Percentiles rank a stretch among this genome's conserved stretches.
Conservation (phyloP, 2,113 vertebrate species). For the Chloropsis cyanopogon region DNA sequence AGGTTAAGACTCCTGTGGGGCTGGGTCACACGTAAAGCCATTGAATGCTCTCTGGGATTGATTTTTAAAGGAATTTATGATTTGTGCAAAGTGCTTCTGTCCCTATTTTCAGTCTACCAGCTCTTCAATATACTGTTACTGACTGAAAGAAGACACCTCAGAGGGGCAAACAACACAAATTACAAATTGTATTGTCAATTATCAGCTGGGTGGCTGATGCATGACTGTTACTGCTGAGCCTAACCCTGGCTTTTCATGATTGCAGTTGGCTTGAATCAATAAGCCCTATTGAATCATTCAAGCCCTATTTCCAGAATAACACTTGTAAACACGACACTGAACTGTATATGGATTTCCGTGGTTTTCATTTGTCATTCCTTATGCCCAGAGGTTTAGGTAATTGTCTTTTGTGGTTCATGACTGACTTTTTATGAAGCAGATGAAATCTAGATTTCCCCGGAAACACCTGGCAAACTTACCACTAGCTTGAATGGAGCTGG, state of each 20-base stretch:
- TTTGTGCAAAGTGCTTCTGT: neutral
- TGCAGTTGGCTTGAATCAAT: neutral
- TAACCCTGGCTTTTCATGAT: neutral
- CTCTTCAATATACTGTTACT: neutral
- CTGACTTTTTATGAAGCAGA: neutral
- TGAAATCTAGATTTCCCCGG: neutral
- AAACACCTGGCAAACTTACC: neutral
- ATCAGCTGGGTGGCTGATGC: neutral
- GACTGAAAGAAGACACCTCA: neutral
- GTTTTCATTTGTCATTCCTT: neutral
- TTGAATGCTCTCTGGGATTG: neutral
- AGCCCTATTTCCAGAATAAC: neutral
- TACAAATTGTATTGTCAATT: neutral
- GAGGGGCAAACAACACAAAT: neutral
- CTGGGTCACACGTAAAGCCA: fast-evolving
- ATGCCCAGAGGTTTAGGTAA: neutral
- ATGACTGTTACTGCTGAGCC: neutral
- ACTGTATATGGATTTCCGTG: neutral
- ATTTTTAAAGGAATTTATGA: neutral
- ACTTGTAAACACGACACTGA: neutral
- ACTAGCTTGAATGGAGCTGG: neutral
- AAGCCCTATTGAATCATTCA: neutral
- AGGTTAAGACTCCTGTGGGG: neutral
- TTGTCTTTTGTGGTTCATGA: neutral
- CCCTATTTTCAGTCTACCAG: neutral